phyloP scores from a whole-genome alignment of 2,888 invertebrate species.

The Rhagophthalmus giganteus region DNA sequence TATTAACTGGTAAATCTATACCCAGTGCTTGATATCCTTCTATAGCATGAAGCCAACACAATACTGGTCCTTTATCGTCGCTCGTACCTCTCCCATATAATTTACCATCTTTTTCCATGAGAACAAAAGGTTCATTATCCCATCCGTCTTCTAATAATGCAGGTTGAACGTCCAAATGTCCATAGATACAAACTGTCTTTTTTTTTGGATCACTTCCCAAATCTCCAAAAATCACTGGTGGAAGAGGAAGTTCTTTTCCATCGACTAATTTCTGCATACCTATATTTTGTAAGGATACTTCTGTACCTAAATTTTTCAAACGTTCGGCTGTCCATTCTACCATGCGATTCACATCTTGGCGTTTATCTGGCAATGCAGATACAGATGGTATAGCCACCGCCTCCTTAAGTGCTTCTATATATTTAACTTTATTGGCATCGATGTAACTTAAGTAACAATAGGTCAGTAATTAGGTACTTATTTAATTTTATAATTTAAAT shows the following conservation, averaged over 20 bases:
- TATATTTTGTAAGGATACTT: constrained; percentile 72
- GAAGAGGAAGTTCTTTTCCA: constrained; percentile 74
- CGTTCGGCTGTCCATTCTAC: constrained; percentile 77
- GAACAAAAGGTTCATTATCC: constrained; percentile 91
- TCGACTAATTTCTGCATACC: constrained; percentile 75
- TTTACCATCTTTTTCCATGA: constrained; percentile 86
- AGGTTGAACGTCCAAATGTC: constrained; percentile 98
- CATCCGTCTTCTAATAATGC: constrained; percentile 92
- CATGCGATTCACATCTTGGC: constrained; percentile 83
- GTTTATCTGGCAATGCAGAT: constrained; percentile 85
- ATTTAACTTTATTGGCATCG: constrained; percentile 74
- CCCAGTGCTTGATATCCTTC: constrained; percentile 79
- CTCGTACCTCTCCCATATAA: constrained; percentile 85
- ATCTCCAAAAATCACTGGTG: constrained; percentile 80
- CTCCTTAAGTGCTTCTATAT: constrained; percentile 77
- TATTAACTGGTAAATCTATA: constrained; percentile 66
- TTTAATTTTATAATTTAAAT: not conserved
- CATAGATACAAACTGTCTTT: constrained; percentile 93
- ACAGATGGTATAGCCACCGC: constrained; percentile 94
- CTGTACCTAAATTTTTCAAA: constrained; percentile 71
- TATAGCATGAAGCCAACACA: constrained; percentile 94
- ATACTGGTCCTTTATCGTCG: constrained; percentile 90
- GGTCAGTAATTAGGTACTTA: too few relatives aligned
- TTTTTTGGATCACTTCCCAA: constrained; percentile 82
- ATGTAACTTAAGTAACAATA: constrained; percentile 70